Evolutionary conservation across 2,113 vertebrate genomes (phyloP).

Genomic region (Dicrurus megarhynchus): DNA sequence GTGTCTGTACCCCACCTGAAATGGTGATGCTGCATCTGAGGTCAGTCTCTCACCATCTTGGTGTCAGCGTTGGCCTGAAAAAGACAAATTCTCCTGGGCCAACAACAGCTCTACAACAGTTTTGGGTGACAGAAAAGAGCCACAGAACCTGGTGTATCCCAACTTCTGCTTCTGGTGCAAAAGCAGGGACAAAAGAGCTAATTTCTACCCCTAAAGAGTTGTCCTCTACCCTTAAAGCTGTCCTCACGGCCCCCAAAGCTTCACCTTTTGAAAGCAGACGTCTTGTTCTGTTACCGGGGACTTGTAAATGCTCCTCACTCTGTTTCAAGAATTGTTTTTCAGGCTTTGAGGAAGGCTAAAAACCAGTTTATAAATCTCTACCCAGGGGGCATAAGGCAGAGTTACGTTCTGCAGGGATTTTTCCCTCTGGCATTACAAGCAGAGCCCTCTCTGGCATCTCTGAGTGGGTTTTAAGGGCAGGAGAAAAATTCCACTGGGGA

Average conservation of each 20-base stretch:
- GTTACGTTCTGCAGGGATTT: background rate
- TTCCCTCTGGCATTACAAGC: background rate
- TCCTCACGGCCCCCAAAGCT: background rate
- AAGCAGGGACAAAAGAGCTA: background rate
- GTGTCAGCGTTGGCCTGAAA: background rate
- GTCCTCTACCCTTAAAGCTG: background rate
- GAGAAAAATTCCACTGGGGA: background rate
- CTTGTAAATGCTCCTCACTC: background rate
- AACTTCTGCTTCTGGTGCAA: background rate
- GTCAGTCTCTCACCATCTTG: background rate
- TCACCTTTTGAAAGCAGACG: background rate
- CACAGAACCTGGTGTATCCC: background rate
- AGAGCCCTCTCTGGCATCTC: background rate
- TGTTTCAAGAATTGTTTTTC: background rate
- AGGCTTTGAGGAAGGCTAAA: background rate
- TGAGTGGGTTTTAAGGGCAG: background rate
- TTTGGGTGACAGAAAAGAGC: background rate
- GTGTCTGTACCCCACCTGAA: background rate
- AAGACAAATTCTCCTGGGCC: background rate
- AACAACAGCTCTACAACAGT: background rate
- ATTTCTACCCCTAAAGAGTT: background rate
- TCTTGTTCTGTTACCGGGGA: background rate
- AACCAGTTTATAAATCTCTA: background rate
- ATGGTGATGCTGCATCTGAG: background rate
- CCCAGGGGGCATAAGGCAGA: background rate